phyloP scores from a whole-genome alignment of 30 jellyfish, hydroid and myxozoan species.

The Mastigias papua region DNA sequence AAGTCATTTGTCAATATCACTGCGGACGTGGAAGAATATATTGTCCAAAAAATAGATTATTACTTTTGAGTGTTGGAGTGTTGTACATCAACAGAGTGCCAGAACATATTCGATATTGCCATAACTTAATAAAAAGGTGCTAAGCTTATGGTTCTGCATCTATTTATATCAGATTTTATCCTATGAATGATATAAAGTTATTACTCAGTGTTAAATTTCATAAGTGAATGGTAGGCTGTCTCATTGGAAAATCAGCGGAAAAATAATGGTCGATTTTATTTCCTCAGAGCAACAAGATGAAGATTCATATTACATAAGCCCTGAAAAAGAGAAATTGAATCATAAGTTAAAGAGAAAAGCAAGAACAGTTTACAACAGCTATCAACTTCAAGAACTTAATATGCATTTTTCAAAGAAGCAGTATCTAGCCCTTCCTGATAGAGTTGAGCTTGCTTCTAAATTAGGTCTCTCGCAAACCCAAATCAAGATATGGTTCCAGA shows the following conservation, averaged over 20 bases:
- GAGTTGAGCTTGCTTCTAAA: slow-evolving; percentile 91
- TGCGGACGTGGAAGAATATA: too few species aligned
- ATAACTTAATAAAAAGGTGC: too few species aligned
- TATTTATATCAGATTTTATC: too few species aligned
- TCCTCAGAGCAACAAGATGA: not conserved
- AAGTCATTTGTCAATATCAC: too few species aligned
- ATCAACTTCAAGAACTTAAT: slow-evolving; percentile 86
- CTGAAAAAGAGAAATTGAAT: not conserved
- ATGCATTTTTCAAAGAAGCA: slow-evolving; percentile 72
- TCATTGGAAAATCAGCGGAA: not conserved
- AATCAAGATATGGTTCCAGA: slow-evolving; percentile 94
- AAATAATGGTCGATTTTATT: not conserved
- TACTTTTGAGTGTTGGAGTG: too few species aligned
- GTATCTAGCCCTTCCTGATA: slow-evolving; percentile 92
- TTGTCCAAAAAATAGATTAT: too few species aligned
- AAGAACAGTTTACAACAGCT: slow-evolving; percentile 89
- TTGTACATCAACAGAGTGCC: too few species aligned
- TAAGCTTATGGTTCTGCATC: too few species aligned
- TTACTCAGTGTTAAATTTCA: too few species aligned
- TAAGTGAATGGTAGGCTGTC: too few species aligned
- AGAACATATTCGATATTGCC: too few species aligned
- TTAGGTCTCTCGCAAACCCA: slow-evolving; percentile 90
- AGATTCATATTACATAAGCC: not conserved
- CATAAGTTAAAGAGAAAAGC: slow-evolving; percentile 75
- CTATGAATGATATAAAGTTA: too few species aligned